phyloP scores from a whole-genome alignment of 2,113 vertebrate genomes.

The Pavo muticus region DNA sequence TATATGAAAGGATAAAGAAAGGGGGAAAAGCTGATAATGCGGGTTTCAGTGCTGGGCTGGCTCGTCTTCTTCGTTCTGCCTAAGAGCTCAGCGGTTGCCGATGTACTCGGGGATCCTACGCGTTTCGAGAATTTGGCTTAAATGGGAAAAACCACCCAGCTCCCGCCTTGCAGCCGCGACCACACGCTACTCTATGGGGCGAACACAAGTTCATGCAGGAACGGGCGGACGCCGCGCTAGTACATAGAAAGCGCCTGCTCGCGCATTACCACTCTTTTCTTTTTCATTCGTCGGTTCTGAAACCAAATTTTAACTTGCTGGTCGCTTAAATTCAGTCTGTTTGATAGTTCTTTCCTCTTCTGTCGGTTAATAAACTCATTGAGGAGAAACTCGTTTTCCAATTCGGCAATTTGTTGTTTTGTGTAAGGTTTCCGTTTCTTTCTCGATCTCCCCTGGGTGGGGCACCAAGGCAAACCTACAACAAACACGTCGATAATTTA shows the following conservation, averaged over 20 bases:
- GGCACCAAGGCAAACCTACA: conserved; percentile 91
- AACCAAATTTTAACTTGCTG: conserved; percentile 99
- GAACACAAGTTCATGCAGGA: conserved; percentile 65
- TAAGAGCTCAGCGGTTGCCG: background rate
- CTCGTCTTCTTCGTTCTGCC: conserved; percentile 3
- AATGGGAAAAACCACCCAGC: background rate
- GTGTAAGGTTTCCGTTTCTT: conserved; percentile 97
- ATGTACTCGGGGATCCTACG: background rate
- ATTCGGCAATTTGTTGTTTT: conserved; percentile 91
- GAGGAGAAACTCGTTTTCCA: conserved; percentile 94
- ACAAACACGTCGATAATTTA: conserved; percentile 64
- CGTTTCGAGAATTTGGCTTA: background rate
- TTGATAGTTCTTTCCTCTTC: conserved; percentile 92
- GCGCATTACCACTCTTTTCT: conserved; percentile 91
- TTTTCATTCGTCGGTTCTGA: conserved; percentile 96
- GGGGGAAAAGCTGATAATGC: conserved; percentile 51
- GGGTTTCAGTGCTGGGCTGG: background rate
- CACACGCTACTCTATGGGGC: conserved; percentile 44
- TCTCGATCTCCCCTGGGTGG: conserved; percentile 86
- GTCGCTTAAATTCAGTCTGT: conserved; percentile 93
- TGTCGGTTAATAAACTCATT: conserved; percentile 95
- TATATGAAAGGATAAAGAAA: conserved; percentile 53
- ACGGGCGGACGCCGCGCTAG: conserved; percentile 35
- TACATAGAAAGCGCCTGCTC: conserved; percentile 87
- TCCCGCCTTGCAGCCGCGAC: background rate